Evolutionary conservation across 92 coral and sea anemone genomes (phyloP), one percentile per base, ranked within the genome.

Genomic region (Paramuricea clavata): DNA sequence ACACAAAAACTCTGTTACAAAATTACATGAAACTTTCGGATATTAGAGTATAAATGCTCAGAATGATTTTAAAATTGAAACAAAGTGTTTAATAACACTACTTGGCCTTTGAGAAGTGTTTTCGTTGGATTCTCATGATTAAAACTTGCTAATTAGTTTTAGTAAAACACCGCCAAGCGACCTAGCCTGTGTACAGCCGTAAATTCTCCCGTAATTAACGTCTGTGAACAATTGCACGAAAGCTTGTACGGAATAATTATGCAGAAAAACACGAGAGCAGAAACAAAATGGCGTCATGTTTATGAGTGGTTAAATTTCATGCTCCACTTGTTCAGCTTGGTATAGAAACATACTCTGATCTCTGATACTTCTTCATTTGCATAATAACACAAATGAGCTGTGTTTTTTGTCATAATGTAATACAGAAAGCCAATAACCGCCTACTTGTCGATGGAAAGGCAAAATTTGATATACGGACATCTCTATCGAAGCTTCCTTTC

Each of bases 361-460:
- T 0, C 26, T n/a, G n/a, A n/a, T n/a, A n/a, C n/a, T 49, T 49
- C 57, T 52, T 52, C 60, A 52, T 16, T 52, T 17, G 22, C 5
- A 52, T 60, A 60, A 21, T 60, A 6, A 17, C 7, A 60, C 5
- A 26, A 60, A 11, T n/a, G 49, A n/a, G 9, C n/a, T 74, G 80
- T 17, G 32, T 74, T 16, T 22, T 74, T 36, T 74, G 80, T 43
- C 80, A 74, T 43, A 36, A 36, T 33, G 80, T 43, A 43, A 74
- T 41, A 16, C 13, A 36, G 42, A 74, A 74, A 22, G 80, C 80
- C 3, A 33, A 74, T 17, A 26, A 74, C 33, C 80, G 80, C 49
- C 42, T 74, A 10, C 59, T 74, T 25, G 57, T 74, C 8, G 80
- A 36, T 21, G 80, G 80, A 74, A 74, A 74, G 16, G 80, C 80